Evolutionary conservation across 2,888 invertebrate species (phyloP), one percentile per base, ranked within the genome.

Genomic region (Melipona beecheii): DNA sequence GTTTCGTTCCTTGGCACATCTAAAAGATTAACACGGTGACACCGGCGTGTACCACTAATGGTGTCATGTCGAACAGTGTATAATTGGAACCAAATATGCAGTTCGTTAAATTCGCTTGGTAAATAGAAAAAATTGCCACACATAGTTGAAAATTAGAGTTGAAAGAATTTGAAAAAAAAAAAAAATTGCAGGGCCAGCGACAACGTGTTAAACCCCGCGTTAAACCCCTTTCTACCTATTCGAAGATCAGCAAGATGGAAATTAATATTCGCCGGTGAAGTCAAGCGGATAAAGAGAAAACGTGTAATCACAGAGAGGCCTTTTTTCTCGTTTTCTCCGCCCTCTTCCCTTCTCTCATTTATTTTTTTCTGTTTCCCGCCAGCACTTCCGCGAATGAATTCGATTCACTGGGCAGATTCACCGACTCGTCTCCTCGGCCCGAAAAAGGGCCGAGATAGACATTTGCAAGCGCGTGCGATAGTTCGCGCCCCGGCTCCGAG

Each of bases 341-440:
- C 56, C 71, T 66, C 60, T 31, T 75, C 56, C 27, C 36, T 5
- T 6, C 21, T 13, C 21, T 49, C 9, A n/a, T 17, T 50, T 49
- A 21, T 24, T n/a, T 56, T 66, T 13, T 17, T 50, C 31, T 24
- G 15, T 24, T 56, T 66, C 36, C 13, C 71, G 31, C 52, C 56
- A 81, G 85, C 85, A 86, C 85, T 86, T 85, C 62, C 82, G 74
- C 82, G 82, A 82, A 86, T 85, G 86, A 86, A 85, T 82, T 79
- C 86, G 86, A 86, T 86, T 86, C 86, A 79, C 49, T 60, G 76
- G 58, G 73, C 73, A 75, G 78, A 86, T 86, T 76, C 82, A 52
- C n/a, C 71, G 75, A 75, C 72, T 75, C 78, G 69, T 82, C 72
- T 75, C 56, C 71, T 49, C 52, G 2, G 50, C 43, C 68, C 58